These are phyloP conservation scores for Colostygia pectinataria DNA, from an alignment of 2,888 invertebrate species.

Conservation along the genomic window DNA sequence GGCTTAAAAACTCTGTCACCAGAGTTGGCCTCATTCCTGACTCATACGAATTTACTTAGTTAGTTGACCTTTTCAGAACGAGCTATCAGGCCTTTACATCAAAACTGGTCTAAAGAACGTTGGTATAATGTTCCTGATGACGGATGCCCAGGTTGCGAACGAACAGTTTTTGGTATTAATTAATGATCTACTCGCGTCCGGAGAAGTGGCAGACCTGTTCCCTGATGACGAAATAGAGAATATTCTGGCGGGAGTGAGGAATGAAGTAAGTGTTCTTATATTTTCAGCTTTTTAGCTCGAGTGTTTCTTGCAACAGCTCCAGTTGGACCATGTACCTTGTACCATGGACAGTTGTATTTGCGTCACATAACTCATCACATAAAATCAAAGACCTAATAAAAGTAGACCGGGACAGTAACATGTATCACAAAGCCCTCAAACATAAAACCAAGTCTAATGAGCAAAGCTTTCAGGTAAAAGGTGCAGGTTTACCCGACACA, in stretches of 20 bases:
- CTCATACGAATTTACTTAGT: too few species aligned
- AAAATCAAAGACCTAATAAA: too few species aligned
- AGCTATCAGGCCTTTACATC: slow-evolving; percentile 92
- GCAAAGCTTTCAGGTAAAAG: slow-evolving; percentile 83
- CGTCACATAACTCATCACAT: too few species aligned
- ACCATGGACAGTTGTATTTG: too few species aligned
- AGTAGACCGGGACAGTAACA: too few species aligned
- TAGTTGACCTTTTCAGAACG: slow-evolving; percentile 69
- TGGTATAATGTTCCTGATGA: slow-evolving; percentile 97
- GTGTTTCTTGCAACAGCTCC: too few species aligned
- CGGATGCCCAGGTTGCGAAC: slow-evolving; percentile 97
- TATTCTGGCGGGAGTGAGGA: slow-evolving; percentile 92
- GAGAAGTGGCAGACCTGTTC: slow-evolving; percentile 97
- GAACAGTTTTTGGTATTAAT: slow-evolving; percentile 97
- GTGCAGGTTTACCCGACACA: slow-evolving; percentile 94
- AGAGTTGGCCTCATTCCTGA: too few species aligned
- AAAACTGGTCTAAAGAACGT: slow-evolving; percentile 97
- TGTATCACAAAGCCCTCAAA: too few species aligned
- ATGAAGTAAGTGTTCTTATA: slow-evolving; percentile 81
- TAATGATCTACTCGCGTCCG: slow-evolving; percentile 97
- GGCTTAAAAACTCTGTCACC: too few species aligned
- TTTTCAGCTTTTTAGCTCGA: background rate
- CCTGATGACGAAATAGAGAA: slow-evolving; percentile 98
- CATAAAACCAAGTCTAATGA: too few species aligned
- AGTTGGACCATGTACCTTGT: too few species aligned